Conservation (phyloP, 1,140 invertebrate species). For the Holcopasites calliopsidis region DNA sequence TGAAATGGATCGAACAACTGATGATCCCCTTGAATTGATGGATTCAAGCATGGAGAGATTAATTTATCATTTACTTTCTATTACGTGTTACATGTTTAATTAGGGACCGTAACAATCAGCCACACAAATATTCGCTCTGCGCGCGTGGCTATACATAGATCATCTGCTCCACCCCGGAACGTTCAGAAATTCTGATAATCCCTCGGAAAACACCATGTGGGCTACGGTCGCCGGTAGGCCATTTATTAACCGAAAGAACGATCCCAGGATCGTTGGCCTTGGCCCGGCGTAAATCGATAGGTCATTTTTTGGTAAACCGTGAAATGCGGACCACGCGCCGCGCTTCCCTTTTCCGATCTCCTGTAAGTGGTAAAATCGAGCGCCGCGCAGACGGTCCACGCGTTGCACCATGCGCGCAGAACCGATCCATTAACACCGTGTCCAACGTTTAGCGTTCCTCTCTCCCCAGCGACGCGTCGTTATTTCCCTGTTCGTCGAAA, state of each 20-base stretch:
- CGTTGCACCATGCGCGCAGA: conserved; percentile 61
- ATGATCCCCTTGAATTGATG: conserved; percentile 45
- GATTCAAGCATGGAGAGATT: too few relatives aligned
- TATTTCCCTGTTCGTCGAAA: neutral
- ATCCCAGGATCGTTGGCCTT: conserved; percentile 44
- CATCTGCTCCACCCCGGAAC: neutral
- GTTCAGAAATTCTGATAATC: conserved; percentile 44
- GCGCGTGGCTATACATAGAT: conserved; percentile 1
- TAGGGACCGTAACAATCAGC: neutral
- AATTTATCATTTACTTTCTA: too few relatives aligned
- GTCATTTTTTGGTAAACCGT: conserved; percentile 75
- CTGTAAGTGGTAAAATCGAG: conserved; percentile 33
- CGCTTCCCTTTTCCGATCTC: conserved; percentile 52
- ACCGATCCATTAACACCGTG: conserved; percentile 73
- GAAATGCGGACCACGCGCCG: conserved; percentile 71
- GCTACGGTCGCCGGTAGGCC: conserved; percentile 50
- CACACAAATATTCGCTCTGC: neutral
- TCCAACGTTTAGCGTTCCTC: conserved; percentile 49
- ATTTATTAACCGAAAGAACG: conserved; percentile 64
- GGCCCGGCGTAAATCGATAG: conserved; percentile 73
- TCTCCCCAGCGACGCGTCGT: neutral
- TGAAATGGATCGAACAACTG: conserved; percentile 41
- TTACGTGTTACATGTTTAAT: neutral
- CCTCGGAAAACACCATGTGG: conserved; percentile 67
- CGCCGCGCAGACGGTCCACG: conserved; percentile 75